Evolutionary conservation across 2,797 vertebrate species (phyloP).

Genomic region (Chelmon rostratus): DNA sequence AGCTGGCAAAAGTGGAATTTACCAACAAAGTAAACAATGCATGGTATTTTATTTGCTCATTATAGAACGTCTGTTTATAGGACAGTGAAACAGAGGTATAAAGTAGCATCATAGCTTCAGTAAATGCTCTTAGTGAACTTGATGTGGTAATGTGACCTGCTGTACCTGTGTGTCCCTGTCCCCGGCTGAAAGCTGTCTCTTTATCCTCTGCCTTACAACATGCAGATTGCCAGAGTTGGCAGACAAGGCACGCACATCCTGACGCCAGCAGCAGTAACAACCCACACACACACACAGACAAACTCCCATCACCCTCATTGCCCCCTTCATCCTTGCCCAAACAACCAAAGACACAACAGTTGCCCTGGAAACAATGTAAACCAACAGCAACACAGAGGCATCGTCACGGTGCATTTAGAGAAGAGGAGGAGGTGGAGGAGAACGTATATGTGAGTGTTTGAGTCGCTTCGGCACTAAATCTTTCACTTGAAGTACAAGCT

Average conservation of each 20-base stretch:
- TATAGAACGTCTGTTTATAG: no score
- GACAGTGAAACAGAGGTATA: neutral
- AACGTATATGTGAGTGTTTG: conserved; percentile 40
- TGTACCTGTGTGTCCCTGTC: neutral
- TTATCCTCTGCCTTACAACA: conserved; percentile 38
- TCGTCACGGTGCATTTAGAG: conserved; percentile 41
- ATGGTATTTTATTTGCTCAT: no score
- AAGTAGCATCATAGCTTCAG: neutral
- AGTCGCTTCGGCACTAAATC: conserved; percentile 64
- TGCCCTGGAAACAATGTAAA: conserved; percentile 74
- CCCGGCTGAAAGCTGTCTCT: conserved; percentile 21
- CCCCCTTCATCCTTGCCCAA: conserved; percentile 57
- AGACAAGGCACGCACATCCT: conserved; percentile 52
- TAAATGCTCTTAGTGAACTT: neutral
- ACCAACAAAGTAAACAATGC: no score
- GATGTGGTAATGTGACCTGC: conserved; percentile 3
- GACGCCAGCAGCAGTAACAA: conserved; percentile 58
- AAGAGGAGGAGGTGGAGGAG: conserved; percentile 35
- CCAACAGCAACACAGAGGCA: conserved; percentile 64
- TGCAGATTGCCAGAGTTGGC: conserved; percentile 45
- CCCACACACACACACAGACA: neutral
- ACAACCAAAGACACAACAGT: conserved; percentile 78
- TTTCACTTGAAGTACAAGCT: conserved; percentile 54
- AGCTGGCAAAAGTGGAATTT: no score
- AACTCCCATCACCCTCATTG: conserved; percentile 39